Evolutionary conservation across 1,140 invertebrate species (phyloP).

Genomic region (Heliconius congener): DNA sequence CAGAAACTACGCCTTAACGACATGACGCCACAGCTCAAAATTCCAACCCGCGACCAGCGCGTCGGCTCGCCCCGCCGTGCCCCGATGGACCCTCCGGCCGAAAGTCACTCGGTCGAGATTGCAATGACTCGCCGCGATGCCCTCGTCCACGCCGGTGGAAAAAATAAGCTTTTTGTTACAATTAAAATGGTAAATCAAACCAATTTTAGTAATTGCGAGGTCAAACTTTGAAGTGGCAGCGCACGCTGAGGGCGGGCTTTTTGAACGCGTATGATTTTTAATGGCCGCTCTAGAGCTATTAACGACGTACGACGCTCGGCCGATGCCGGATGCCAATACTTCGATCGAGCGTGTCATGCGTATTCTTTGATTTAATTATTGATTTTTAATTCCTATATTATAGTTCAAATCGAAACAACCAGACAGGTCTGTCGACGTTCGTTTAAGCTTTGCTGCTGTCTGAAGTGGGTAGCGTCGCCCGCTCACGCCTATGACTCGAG

Average conservation of each 20-base stretch:
- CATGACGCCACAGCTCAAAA: slow-evolving; percentile 77
- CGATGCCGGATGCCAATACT: slow-evolving; percentile 29
- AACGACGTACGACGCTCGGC: slow-evolving; percentile 49
- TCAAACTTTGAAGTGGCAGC: slow-evolving; percentile 75
- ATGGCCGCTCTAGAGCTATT: slow-evolving; percentile 53
- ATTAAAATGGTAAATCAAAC: slow-evolving; percentile 81
- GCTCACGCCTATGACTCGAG: slow-evolving; percentile 42
- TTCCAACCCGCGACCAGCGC: slow-evolving; percentile 51
- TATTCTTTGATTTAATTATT: slow-evolving; percentile 48
- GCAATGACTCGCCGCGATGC: slow-evolving; percentile 57
- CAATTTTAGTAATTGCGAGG: slow-evolving; percentile 81
- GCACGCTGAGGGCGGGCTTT: slow-evolving; percentile 59
- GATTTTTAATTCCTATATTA: slow-evolving; percentile 19
- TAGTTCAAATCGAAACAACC: background rate
- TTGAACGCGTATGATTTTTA: slow-evolving; percentile 73
- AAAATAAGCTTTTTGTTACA: slow-evolving; percentile 81
- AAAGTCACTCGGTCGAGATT: slow-evolving; percentile 80
- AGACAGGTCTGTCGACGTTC: background rate
- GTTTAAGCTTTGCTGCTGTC: slow-evolving; percentile 16
- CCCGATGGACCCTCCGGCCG: slow-evolving; percentile 72
- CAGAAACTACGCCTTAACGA: slow-evolving; percentile 77
- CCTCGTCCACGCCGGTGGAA: slow-evolving; percentile 63
- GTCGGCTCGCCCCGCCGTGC: slow-evolving; percentile 54
- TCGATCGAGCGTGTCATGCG: slow-evolving; percentile 42
- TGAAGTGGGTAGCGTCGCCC: slow-evolving; percentile 24